phyloP scores from a whole-genome alignment of 1,140 invertebrate species.

The Arion vulgaris region DNA sequence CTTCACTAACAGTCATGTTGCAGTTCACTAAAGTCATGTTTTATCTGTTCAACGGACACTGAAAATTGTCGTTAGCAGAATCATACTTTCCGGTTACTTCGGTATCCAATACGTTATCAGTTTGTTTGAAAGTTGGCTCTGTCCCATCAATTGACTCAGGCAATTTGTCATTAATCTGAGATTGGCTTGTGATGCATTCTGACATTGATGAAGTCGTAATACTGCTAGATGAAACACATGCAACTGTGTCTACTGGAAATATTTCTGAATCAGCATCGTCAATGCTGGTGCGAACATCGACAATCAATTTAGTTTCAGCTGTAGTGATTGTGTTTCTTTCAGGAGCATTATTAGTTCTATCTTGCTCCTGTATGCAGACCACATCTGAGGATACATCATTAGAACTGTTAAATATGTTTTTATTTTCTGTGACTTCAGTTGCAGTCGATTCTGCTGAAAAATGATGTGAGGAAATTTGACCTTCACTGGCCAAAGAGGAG shows the following conservation, averaged over 20 bases:
- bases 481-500: neutral
- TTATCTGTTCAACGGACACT: neutral
- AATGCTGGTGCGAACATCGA: neutral
- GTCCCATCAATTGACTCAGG: neutral
- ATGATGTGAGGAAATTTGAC: neutral
- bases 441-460: neutral
- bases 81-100: neutral
- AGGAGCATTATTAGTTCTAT: neutral
- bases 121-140: neutral
- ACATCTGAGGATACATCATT: neutral
- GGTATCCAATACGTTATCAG: neutral
- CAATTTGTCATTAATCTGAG: neutral
- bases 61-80: neutral
- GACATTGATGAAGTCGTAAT: neutral
- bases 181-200: neutral
- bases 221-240: neutral
- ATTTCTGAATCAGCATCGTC: neutral
- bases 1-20: neutral
- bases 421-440: neutral
- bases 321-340: neutral
- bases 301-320: neutral
- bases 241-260: neutral
- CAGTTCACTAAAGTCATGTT: too few species aligned
- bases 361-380: neutral
- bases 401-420: neutral